Conservation (phyloP, 2,888 invertebrate genomes). For the Tipula vernalis region DNA sequence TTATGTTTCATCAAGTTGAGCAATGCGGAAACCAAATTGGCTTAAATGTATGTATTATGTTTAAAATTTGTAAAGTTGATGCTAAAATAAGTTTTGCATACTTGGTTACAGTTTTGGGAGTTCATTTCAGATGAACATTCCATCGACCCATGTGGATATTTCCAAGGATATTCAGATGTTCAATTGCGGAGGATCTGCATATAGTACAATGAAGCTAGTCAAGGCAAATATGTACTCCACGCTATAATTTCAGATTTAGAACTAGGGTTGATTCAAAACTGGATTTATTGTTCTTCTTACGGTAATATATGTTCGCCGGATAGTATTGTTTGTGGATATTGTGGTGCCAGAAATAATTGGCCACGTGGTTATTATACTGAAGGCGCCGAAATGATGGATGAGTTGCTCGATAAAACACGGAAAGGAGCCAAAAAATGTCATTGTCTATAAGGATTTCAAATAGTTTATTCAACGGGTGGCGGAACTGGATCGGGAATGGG, state of each 20-base stretch:
- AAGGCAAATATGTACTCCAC: slow-evolving; percentile 49
- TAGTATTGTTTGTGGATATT: slow-evolving; percentile 49
- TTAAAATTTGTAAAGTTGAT: no score
- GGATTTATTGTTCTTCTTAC: slow-evolving; percentile 42
- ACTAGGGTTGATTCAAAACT: slow-evolving; percentile 46
- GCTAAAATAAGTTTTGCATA: background rate
- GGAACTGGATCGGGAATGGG: slow-evolving; percentile 69
- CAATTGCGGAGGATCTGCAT: slow-evolving; percentile 55
- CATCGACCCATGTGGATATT: slow-evolving; percentile 47
- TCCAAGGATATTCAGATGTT: slow-evolving; percentile 46
- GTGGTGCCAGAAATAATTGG: slow-evolving; percentile 53
- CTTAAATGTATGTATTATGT: slow-evolving; percentile 23
- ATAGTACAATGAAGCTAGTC: slow-evolving; percentile 41
- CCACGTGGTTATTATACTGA: slow-evolving; percentile 48
- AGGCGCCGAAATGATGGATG: slow-evolving; percentile 28
- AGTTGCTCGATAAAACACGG: slow-evolving; percentile 24
- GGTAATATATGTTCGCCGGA: slow-evolving; percentile 55
- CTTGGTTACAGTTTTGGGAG: slow-evolving; percentile 48
- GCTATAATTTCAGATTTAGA: slow-evolving; percentile 58
- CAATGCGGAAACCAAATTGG: slow-evolving; percentile 30
- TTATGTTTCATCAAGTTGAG: slow-evolving; percentile 30
- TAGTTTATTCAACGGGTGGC: slow-evolving; percentile 58
- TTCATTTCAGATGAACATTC: slow-evolving; percentile 43
- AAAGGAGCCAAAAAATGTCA: slow-evolving; percentile 29
- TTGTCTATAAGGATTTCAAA: slow-evolving; percentile 47